Evolutionary conservation across 2,113 vertebrate genomes (phyloP).

Genomic region (Lepus americanus): DNA sequence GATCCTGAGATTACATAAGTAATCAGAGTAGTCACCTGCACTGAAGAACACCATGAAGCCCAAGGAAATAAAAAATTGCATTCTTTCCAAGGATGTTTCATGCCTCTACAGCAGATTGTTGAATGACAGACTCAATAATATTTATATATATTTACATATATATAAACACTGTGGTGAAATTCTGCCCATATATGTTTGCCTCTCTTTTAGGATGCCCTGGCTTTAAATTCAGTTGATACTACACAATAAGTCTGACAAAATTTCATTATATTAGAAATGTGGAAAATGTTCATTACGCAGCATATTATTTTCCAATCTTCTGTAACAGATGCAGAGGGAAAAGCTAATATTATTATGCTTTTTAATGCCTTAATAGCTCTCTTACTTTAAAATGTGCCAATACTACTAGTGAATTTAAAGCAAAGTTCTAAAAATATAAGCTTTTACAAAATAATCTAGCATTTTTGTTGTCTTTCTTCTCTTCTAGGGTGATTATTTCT

Average conservation of each 20-base stretch:
- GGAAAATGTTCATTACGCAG: slow-evolving; percentile 39
- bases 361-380: slow-evolving; percentile 37
- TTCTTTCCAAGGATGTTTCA: slow-evolving; percentile 39
- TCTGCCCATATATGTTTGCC: slow-evolving; percentile 20
- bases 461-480: slow-evolving; percentile 23
- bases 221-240: slow-evolving; percentile 31
- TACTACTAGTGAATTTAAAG: slow-evolving; percentile 11
- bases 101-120: slow-evolving; percentile 45
- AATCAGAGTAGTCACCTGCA: not conserved
- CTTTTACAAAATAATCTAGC: slow-evolving; percentile 26
- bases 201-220: slow-evolving; percentile 46
- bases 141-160: not conserved
- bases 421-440: slow-evolving; percentile 31
- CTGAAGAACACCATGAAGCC: slow-evolving; percentile 32
- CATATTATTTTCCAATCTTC: slow-evolving; percentile 45
- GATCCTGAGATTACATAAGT: slow-evolving; percentile 15
- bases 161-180: no score
- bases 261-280: slow-evolving; percentile 52
- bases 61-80: slow-evolving; percentile 35
- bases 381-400: slow-evolving; percentile 49
- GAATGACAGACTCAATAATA: slow-evolving; percentile 29
- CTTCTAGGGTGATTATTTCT: slow-evolving; percentile 27
- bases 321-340: slow-evolving; percentile 28
- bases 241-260: slow-evolving; percentile 51
- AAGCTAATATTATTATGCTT: slow-evolving; percentile 21